Conservation (phyloP, 2,888 invertebrate species). For the Neoitamus cyanurus region DNA sequence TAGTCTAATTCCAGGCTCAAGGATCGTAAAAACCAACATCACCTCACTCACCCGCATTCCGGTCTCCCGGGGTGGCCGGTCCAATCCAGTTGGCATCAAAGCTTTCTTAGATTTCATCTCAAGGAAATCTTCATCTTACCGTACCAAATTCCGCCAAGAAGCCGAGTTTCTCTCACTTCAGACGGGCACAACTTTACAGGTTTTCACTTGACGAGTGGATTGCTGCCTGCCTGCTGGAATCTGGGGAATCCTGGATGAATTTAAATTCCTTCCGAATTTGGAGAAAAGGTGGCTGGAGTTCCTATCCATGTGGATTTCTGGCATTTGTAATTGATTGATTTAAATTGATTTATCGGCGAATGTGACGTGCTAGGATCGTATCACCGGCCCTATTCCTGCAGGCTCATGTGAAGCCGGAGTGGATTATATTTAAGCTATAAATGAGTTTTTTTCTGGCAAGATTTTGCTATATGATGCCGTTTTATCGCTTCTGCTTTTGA, state of each 20-base stretch:
- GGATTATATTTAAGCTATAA: background rate
- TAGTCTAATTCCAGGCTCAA: conserved; percentile 2
- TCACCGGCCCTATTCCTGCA: background rate
- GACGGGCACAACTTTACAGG: background rate
- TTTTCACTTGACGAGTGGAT: background rate
- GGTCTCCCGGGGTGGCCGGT: background rate
- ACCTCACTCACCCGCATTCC: background rate
- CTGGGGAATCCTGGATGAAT: conserved; percentile 12
- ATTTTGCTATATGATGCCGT: background rate
- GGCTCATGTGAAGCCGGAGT: background rate
- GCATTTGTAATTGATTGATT: conserved; percentile 43
- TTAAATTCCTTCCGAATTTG: conserved; percentile 23
- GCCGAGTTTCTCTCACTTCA: background rate
- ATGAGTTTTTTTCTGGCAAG: background rate
- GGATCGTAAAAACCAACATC: background rate
- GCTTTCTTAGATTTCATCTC: conserved; percentile 22
- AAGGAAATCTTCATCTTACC: background rate
- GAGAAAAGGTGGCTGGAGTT: background rate
- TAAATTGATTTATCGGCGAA: conserved; percentile 28
- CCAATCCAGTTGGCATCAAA: conserved; percentile 10
- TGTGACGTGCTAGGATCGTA: background rate
- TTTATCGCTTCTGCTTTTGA: background rate
- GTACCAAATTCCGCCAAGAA: background rate
- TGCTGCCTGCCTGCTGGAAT: background rate
- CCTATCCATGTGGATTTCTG: background rate